Evolutionary conservation across 2,888 invertebrate species (phyloP), one percentile per base, ranked within the genome.

Genomic region (Eledona agricola): DNA sequence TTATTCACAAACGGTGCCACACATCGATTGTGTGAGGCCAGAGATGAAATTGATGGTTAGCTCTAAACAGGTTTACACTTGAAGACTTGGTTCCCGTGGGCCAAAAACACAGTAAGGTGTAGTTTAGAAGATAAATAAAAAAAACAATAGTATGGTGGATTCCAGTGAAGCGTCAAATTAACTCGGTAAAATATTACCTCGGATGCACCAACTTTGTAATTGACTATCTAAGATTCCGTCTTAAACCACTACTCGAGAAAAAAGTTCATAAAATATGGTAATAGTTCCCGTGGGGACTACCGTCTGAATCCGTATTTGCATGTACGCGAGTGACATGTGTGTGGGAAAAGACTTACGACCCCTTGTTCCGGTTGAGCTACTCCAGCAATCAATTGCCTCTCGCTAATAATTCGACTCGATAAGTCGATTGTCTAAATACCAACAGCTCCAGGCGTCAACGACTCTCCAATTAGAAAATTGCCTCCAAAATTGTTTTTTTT

Each of bases 141-240:
- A 63, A 64, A 64, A 63, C 63, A 65, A 63, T 60, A 58, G 61
- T 64, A 62, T 63, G 62, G 60, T 57, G 57, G 64, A 60, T 64
- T 67, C 66, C 71, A 71, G 63, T 71, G 63, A 68, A 68, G 69
- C 71, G 70, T 70, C 69, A 71, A 72, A 72, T 72, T 72, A 72
- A 71, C 70, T 70, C 62, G 53, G 69, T 69, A 67, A 70, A 69
- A 69, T 70, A 71, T 68, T 64, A 62, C 68, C 67, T 66, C 64
- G 54, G 62, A 63, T 65, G 63, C 61, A 58, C 55, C 53, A 59
- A 59, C 56, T 63, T 57, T 29, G 60, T 64, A 62, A 62, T 64
- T 57, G 61, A 62, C 56, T 60, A 50, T 60, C 56, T 51, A 54
- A 60, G 55, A 60, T 49, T 60, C 40, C 51, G 38, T 49, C 50